Conservation (phyloP, 2,113 vertebrate species). For the Campylomormyrus numenius region DNA sequence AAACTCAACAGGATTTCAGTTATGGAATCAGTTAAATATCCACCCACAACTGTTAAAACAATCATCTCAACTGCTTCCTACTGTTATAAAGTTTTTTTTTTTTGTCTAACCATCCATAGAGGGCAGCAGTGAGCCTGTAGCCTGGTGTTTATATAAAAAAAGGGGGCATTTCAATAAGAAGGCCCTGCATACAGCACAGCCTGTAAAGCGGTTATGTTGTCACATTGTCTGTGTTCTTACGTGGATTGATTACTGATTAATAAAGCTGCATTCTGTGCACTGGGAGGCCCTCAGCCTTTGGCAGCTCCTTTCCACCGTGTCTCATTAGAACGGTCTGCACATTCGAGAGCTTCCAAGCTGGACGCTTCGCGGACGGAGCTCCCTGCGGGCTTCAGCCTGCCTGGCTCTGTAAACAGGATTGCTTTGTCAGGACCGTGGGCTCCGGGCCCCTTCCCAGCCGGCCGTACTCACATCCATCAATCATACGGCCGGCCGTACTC, state of each 20-base stretch:
- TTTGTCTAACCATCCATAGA: not conserved
- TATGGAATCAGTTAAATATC: not conserved
- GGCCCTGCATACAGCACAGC: not conserved
- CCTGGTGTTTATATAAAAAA: not conserved
- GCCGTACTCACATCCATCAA: not conserved
- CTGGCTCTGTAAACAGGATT: not conserved
- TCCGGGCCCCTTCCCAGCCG: not conserved
- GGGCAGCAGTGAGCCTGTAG: not conserved
- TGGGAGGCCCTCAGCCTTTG: not conserved
- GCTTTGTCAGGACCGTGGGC: not conserved
- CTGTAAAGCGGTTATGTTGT: not conserved
- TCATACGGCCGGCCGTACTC: not conserved
- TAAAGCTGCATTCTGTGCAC: not conserved
- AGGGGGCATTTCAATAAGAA: not conserved
- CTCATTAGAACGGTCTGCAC: not conserved
- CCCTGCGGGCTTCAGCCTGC: not conserved
- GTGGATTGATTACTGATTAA: not conserved
- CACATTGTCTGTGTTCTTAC: not conserved
- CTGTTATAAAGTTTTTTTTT: not conserved
- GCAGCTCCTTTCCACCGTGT: not conserved
- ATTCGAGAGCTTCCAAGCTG: not conserved
- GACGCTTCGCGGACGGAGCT: not conserved
- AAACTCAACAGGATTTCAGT: not conserved
- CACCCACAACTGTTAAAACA: not conserved
- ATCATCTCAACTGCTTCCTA: not conserved